Evolutionary conservation across 2,797 vertebrate species (phyloP).

Genomic region (Artibeus jamaicensis): DNA sequence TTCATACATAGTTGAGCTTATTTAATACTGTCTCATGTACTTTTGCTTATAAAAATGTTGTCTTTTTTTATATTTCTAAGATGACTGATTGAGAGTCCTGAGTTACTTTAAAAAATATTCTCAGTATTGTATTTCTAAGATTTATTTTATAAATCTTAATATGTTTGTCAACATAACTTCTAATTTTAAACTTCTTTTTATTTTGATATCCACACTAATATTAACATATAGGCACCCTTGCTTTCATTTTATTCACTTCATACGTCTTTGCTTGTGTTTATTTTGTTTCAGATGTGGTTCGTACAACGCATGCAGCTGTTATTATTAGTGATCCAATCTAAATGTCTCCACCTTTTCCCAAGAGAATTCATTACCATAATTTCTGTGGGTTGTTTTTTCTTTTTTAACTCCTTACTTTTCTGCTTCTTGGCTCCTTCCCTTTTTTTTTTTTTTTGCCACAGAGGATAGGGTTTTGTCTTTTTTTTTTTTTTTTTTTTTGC

Average conservation of each 20-base stretch:
- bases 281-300: not conserved
- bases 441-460: not conserved
- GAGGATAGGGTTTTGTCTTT: not conserved
- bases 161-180: not conserved
- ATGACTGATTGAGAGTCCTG: not conserved
- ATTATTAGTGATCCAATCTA: not conserved
- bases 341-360: not conserved
- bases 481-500: not conserved
- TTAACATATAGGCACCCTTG: not conserved
- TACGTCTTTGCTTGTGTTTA: not conserved
- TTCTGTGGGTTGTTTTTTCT: not conserved
- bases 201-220: not conserved
- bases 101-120: constrained; percentile 30
- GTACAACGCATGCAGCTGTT: not conserved
- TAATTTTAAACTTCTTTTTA: not conserved
- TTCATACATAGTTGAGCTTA: not conserved
- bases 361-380: not conserved
- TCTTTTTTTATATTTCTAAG: not conserved
- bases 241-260: not conserved
- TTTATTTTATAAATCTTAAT: not conserved
- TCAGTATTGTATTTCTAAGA: not conserved
- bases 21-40: not conserved
- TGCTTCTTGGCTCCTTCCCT: not conserved
- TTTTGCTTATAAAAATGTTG: not conserved
- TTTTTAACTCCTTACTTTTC: not conserved